Conservation (phyloP, 2,888 invertebrate species). For the Diaprepes abbreviatus region DNA sequence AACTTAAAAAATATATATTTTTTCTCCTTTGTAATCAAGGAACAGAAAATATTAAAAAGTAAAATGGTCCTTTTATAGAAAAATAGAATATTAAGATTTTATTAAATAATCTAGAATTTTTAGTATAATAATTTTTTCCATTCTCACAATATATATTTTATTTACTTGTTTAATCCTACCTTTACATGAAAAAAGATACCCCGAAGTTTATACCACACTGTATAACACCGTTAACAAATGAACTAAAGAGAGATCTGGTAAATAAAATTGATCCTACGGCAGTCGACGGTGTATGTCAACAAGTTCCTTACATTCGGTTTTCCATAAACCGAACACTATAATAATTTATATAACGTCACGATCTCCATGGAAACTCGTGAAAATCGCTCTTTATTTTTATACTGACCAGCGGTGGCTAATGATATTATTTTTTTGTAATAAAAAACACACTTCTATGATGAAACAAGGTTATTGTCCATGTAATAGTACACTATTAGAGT, state of each 20-base stretch:
- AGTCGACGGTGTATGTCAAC: constrained; percentile 17
- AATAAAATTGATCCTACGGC: background rate
- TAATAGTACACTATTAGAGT: too few relatives aligned
- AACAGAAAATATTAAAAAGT: too few relatives aligned
- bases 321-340: constrained; percentile 11
- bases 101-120: too few relatives aligned
- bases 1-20: too few relatives aligned
- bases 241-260: background rate
- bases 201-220: background rate
- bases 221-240: background rate
- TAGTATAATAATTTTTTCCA: too few relatives aligned
- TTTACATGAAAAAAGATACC: constrained; percentile 4
- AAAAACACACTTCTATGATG: too few relatives aligned
- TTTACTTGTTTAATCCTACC: background rate
- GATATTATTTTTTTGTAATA: too few relatives aligned
- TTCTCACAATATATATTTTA: too few relatives aligned
- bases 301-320: constrained; percentile 21
- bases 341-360: constrained; percentile 31
- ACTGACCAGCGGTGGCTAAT: constrained; percentile 6
- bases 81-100: too few relatives aligned
- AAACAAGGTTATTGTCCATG: too few relatives aligned
- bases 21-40: too few relatives aligned
- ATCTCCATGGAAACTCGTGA: constrained; percentile 29
- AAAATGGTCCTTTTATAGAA: too few relatives aligned
- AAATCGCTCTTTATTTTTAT: constrained; percentile 15